Evolutionary conservation across 2,888 invertebrate genomes (phyloP), one percentile per base, ranked within the genome.

Genomic region (Chymomyza amoena): DNA sequence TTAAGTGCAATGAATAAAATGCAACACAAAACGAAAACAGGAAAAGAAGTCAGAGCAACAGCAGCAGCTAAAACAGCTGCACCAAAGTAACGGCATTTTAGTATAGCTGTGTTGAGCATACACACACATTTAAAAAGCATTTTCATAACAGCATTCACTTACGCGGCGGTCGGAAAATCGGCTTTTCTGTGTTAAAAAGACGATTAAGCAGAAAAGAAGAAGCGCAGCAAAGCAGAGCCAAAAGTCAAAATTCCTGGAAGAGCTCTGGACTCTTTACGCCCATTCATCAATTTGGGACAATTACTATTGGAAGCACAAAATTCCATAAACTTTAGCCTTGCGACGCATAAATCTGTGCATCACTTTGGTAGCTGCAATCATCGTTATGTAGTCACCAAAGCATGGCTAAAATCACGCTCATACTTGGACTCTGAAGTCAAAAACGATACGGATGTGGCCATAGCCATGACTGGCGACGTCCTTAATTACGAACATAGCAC

Each of bases 381-480:
- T 69, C 93, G 95, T 82, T 94, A 95, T 32, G 93, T 95, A 50
- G 94, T 97, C 67, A 92, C 93, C 61, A 92, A 93, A 81, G 94
- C 96, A 64, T 93, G 93, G 32, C 91, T 94, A 18, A 93, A 93
- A 56, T 90, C 90, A 3, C 93, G 93, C 6, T 94, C 95, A 93
- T 96, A 95, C 86, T 93, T 95, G 15, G 96, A 96, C 80, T 96
- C 96, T 94, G 96, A 96, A 86, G 93, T 94, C 4, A 95, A 94
- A 64, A 89, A 90, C 25, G 89, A 87, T 63, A 64, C 74, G 13
- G 76, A 77, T 6, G 68, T 64, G 18, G 73, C 79, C n/a, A n/a
- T n/a, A n/a, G n/a, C n/a, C 6, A 69, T 80, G 73, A 90, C 92
- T 25, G 92, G 92, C 83, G 87, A 92, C 16, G 90, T 90, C 39